Conservation (phyloP, 2,797 vertebrate genomes). For the Eulemur coronatus region DNA sequence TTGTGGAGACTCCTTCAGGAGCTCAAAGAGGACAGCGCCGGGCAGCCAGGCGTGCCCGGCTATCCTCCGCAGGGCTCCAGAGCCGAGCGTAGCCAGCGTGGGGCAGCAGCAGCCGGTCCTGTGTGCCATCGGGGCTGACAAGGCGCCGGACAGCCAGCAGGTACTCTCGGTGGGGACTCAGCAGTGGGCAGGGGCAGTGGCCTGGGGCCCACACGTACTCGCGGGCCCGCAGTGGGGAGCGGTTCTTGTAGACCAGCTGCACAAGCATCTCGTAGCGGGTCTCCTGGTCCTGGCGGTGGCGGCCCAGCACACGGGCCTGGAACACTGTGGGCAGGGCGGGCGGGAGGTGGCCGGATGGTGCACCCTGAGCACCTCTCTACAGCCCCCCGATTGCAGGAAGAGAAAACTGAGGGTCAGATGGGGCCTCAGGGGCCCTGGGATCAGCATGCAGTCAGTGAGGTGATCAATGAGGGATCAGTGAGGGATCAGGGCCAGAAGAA, state of each 20-base stretch:
- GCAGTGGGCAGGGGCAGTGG: constrained; percentile 83
- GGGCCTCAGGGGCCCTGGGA: neutral
- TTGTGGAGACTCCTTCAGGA: accelerated
- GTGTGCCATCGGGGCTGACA: constrained; percentile 85
- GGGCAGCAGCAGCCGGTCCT: constrained; percentile 85
- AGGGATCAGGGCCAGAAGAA: neutral
- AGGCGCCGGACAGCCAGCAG: constrained; percentile 83
- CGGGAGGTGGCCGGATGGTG: neutral
- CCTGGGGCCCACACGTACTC: constrained; percentile 87
- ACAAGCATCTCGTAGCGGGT: constrained; percentile 86
- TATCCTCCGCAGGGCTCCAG: constrained; percentile 84
- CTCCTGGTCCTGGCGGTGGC: constrained; percentile 80
- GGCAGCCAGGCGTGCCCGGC: constrained; percentile 70
- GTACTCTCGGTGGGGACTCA: constrained; percentile 78
- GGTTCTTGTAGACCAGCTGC: constrained; percentile 79
- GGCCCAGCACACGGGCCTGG: constrained; percentile 81
- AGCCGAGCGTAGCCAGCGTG: constrained; percentile 80
- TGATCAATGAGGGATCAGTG: neutral
- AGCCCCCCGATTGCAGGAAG: neutral
- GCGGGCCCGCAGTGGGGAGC: constrained; percentile 76
- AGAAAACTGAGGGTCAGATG: neutral
- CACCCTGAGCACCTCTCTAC: neutral
- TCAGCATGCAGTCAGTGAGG: neutral
- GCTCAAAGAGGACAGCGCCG: constrained; percentile 67
- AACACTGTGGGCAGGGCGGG: constrained; percentile 76